Percentiles rank a stretch among this genome's conserved stretches.
Evolutionary conservation across 2,797 vertebrate species (phyloP).

Genomic region (Orientallactaga sibirica): DNA sequence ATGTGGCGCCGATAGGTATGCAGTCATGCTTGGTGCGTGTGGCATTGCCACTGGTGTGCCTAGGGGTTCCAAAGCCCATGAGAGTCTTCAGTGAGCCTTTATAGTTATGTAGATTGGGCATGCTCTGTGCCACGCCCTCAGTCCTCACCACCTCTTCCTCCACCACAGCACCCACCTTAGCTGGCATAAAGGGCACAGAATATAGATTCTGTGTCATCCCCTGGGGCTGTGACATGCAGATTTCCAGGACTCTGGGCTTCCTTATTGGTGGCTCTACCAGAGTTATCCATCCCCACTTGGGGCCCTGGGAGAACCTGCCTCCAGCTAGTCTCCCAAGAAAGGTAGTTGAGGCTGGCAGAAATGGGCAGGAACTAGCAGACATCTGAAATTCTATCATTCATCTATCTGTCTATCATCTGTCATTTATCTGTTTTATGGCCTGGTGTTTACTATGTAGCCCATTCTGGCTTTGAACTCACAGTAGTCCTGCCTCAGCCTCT

Average conservation of each 20-base stretch:
- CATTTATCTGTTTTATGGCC: too few species aligned
- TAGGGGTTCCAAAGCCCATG: rapidly evolving
- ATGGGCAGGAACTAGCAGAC: background rate
- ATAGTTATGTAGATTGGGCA: rapidly evolving
- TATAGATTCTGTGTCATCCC: background rate
- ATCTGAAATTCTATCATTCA: background rate
- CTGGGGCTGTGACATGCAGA: background rate
- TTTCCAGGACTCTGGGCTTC: background rate
- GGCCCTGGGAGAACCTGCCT: rapidly evolving
- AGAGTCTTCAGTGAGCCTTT: rapidly evolving
- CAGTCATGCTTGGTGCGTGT: background rate
- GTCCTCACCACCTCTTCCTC: rapidly evolving
- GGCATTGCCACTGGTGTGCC: rapidly evolving
- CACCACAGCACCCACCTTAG: rapidly evolving
- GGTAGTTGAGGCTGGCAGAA: too few species aligned
- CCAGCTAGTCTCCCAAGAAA: background rate
- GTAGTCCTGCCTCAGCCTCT: background rate
- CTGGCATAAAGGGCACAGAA: background rate
- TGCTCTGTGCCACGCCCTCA: rapidly evolving
- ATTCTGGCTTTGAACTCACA: background rate
- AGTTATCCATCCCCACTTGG: background rate
- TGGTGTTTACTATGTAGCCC: background rate
- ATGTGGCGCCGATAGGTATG: background rate
- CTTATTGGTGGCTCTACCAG: background rate
- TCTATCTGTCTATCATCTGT: too few species aligned